Base-by-base conservation (phyloP, 2,888 invertebrate genomes). In the Ryuthela nishihirai region DNA sequence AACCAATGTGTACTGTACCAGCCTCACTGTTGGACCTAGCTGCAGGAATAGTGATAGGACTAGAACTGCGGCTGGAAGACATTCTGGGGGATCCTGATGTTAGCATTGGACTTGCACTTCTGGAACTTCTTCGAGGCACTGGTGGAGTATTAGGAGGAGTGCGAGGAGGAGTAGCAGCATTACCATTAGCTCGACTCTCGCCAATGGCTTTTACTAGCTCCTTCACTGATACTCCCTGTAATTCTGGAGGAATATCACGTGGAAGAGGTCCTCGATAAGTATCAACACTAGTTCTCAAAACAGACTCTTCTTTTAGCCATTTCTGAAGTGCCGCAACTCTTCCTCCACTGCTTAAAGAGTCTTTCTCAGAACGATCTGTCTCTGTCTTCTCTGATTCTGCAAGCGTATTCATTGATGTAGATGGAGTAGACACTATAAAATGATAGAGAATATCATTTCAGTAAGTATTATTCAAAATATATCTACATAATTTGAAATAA, bases 151-250 rank as follows among this genome's bases (percentile, higher is more conserved):
- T 78, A 4, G 84, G 83, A 7, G 77, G 77, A 1, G 85, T 84
- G 41, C 82, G 82, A 3, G 84, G 83, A 5, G 85, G 85, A 0
- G 85, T 85, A 1, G 81, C 80, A 26, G 84, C 84, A 72, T 87
- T 88, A 2, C 87, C 88, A 75, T 88, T 88, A n/a, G 83, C 83
- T 42, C 84, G 78, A 55, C 83, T 82, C 71, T 86, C 86, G 1
- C 85, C 85, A 71, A 87, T 82, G 0, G 82, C 84, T 69, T 85
- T 83, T 3, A 86, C 85, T 47, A 86, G 73, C 65, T 86, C 86
- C 63, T 85, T 82, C 12, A 86, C 85, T 0, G 85, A 84, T 1
- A 83, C 81, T 1, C 82, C 82, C 17, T 79, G 78, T 53, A 82
- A 75, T 69, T 83, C 83, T 1, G 77, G 74, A 2, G 72, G 80